Conservation (phyloP, 2,113 vertebrate genomes). For the Nettapus auritus region DNA sequence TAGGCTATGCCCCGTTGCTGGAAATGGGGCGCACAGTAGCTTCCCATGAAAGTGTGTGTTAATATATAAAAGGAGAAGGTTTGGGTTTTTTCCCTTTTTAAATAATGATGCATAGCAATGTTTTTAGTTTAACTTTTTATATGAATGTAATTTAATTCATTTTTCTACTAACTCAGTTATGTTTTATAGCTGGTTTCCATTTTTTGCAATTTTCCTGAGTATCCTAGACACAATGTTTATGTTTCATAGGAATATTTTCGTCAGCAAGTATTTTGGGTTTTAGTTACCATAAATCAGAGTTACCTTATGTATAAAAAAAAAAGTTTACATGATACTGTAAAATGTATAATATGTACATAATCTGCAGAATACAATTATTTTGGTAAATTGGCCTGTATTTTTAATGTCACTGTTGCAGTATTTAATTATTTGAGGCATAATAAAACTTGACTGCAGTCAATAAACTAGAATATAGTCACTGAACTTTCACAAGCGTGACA, state of each 20-base stretch:
- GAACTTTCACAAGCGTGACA: background rate
- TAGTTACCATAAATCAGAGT: constrained; percentile 71
- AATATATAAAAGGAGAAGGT: constrained; percentile 23
- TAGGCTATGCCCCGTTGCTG: constrained; percentile 51
- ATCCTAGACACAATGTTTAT: constrained; percentile 15
- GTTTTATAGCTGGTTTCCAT: constrained; percentile 54
- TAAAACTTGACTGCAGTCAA: constrained; percentile 75
- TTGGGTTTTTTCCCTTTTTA: background rate
- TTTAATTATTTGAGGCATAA: constrained; percentile 82
- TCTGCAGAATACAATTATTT: constrained; percentile 84
- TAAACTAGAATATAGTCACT: constrained; percentile 59
- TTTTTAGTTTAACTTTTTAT: constrained; percentile 60
- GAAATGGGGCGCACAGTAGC: constrained; percentile 23
- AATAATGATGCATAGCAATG: background rate
- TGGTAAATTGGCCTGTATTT: constrained; percentile 84
- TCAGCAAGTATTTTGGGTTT: constrained; percentile 58
- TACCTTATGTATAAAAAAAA: constrained; percentile 75
- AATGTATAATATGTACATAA: constrained; percentile 89
- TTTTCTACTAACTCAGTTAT: constrained; percentile 67
- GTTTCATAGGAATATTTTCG: constrained; percentile 64
- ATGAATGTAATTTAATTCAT: constrained; percentile 76
- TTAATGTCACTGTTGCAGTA: constrained; percentile 78
- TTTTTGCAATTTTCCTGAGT: constrained; percentile 27
- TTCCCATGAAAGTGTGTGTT: constrained; percentile 30
- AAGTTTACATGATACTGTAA: constrained; percentile 79